Base-by-base conservation (phyloP, 2,888 invertebrate species). In the Candidula unifasciata region DNA sequence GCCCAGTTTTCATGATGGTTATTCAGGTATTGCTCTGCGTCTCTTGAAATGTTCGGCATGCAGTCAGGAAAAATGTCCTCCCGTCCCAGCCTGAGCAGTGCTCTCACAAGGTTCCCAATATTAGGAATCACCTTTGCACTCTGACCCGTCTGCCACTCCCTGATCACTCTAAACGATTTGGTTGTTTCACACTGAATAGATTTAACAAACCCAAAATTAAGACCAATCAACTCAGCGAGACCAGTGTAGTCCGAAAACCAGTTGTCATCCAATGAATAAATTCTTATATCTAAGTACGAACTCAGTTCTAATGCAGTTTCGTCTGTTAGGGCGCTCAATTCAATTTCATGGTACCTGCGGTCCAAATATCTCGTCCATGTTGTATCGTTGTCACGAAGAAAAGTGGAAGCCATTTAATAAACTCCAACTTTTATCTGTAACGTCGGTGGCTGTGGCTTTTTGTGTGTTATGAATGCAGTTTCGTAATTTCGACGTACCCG, bases 31-130 rank as follows among this genome's bases (percentile, higher is more conserved):
- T 33, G 35, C 6, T 35, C 60, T 1, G 77, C 77, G 35, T 77
- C 77, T 35, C 18, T 24, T 21, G 60, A 71, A n/a, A 91, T 89
- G 24, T 83, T 84, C 0, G 84, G 68, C 84, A 86, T 87, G 52
- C 86, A 87, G 37, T 89, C 90, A 33, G 87, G 86, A 27, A 91
- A 80, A 8, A 90, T 88, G 87, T 91, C 91, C 54, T 86, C 69
- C 37, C 91, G 85, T 27, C 88, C 88, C 68, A 91, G 78, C 64
- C 87, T 69, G 18, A 83, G 37, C 27, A 91, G 71, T 77, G 85
- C 85, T 21, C 87, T 83, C 85, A 89, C 89, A 10, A 91, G 86
- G 13, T 85, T 86, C 2, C 89, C 90, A 37, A 91, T 84, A 24
- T 90, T 90, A 2, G 90, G 89, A 8, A 86, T 57, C n/a, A 88